Conservation (phyloP, 2,888 invertebrate genomes). For the Apamea anceps region DNA sequence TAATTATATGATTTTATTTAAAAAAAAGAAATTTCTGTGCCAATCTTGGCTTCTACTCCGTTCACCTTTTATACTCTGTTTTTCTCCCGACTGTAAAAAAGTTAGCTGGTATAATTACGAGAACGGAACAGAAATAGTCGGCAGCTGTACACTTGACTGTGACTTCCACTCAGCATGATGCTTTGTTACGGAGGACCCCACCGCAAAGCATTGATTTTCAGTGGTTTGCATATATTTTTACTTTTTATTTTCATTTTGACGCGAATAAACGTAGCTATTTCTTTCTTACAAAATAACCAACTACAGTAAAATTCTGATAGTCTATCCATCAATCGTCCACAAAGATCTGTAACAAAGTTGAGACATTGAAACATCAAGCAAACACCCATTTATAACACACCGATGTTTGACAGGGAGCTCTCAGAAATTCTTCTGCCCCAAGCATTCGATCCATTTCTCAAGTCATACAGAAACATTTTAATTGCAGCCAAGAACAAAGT, state of each 20-base stretch:
- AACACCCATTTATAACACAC: conserved; percentile 52
- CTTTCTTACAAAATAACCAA: conserved; percentile 9
- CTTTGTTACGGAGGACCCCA: not conserved
- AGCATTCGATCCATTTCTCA: conserved; percentile 65
- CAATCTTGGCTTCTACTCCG: not conserved
- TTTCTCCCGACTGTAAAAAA: not conserved
- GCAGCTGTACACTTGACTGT: not conserved
- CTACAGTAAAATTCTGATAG: conserved; percentile 20
- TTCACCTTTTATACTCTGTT: not conserved
- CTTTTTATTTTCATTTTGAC: not conserved
- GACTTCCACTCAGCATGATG: not conserved
- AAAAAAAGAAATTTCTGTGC: not conserved
- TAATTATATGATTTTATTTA: not conserved
- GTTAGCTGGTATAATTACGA: not conserved
- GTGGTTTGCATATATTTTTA: not conserved
- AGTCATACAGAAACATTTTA: conserved; percentile 74
- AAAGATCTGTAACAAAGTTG: conserved; percentile 49
- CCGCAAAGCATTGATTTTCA: not conserved
- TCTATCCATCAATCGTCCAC: conserved; percentile 43
- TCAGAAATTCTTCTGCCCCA: conserved; percentile 34
- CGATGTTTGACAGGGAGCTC: conserved; percentile 47
- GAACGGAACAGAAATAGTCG: no score
- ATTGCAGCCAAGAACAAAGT: conserved; percentile 70
- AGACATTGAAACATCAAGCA: conserved; percentile 45
- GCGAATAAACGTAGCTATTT: not conserved